Base-by-base conservation (phyloP, 2,797 vertebrate genomes). In the Cynopterus sphinx region DNA sequence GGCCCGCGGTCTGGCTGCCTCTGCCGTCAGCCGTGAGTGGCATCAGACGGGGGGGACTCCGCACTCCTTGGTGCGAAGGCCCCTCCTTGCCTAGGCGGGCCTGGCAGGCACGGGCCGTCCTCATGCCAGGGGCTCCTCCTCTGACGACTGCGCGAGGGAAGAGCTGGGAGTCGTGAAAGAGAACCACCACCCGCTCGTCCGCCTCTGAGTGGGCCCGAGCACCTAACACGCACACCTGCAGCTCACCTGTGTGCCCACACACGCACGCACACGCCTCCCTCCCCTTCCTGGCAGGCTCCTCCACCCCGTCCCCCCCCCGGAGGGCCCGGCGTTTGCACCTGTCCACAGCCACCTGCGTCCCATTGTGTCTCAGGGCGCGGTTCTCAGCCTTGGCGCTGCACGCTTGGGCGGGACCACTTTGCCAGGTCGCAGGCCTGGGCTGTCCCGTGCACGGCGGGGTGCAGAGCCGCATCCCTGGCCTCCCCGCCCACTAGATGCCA, bases 381-480 rank as follows among this genome's bases (percentile, higher is more conserved):
- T 10, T 28, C 71, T 53, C 41, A n/a, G 2, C 19, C 61, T 51
- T 0, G 0, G 55, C 36, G 6, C 59, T 11, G 24, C 15, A 6
- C 36, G 0, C 1, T 31, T 4, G 22, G 55, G 26, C 57, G 3
- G 5, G 65, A 1, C 46, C 33, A 0, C 24, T 10, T 46, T 9
- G n/a, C 12, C 4, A 0, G 12, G 10, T 11, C 15, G 1, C 36
- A 12, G 53, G 2, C 22, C 51, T 6, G 61, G 51, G 28, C 43
- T 1, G 0, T 28, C 39, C 49, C 22, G 28, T 89, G 65, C 19
- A 4, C 9, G 16, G 0, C 1, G 0, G 65, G 53, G 1, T 19
- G 31, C 36, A 5, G 2, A 22, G 31, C 39, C 2, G 46, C 4
- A 1, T 21, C 53, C 53, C 46, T 49, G 57, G 46, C 31, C 49